Evolutionary conservation across 2,113 vertebrate genomes (phyloP), one percentile per base, ranked within the genome.

Genomic region (Aegithalos caudatus): DNA sequence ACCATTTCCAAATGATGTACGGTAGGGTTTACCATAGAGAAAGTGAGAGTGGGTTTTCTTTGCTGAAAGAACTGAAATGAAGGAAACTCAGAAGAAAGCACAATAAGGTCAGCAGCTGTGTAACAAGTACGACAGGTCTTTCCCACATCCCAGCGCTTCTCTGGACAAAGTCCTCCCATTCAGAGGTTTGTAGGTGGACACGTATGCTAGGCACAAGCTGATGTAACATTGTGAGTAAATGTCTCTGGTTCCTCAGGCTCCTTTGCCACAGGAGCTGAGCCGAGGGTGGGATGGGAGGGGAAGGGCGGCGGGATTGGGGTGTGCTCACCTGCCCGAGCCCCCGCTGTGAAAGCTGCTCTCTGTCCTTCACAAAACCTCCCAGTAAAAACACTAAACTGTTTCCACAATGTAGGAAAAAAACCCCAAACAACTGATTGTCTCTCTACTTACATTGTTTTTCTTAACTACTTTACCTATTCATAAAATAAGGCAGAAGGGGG

Each of bases 271-370:
- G 69, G 0, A 4, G 47, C 47, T 7, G 44, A 64, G 24, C 40
- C 0, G 0, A 0, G 1, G 0, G 10, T 50, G 35, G 56, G 42
- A 66, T 0, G 3, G 70, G 37, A 0, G 0, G 35, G 35, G 28
- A 70, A 15, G 1, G 1, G 33, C 28, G 1, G 8, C 11, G 61
- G 24, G 2, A 8, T 3, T 1, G 0, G 48, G 44, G 5, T 9
- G 44, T 21, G n/a, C 29, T 14, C 40, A 14, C 40, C 44, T 23
- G 45, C 37, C 38, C 0, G 0, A 15, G 18, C 38, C n/a, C 77
- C 18, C 6, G 8, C 48, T 23, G 1, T 2, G 38, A 62, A 15
- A 22, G 44, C 13, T 40, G 33, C 40, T 35, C 19, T 35, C 44
- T 58, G 31, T 35, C 48, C 24, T 84, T n/a, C 44, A 64, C n/a